Percentiles rank a stretch among this genome's conserved stretches.
phyloP scores from a whole-genome alignment of 2,888 invertebrate genomes.

The Ophioninae sp. region DNA sequence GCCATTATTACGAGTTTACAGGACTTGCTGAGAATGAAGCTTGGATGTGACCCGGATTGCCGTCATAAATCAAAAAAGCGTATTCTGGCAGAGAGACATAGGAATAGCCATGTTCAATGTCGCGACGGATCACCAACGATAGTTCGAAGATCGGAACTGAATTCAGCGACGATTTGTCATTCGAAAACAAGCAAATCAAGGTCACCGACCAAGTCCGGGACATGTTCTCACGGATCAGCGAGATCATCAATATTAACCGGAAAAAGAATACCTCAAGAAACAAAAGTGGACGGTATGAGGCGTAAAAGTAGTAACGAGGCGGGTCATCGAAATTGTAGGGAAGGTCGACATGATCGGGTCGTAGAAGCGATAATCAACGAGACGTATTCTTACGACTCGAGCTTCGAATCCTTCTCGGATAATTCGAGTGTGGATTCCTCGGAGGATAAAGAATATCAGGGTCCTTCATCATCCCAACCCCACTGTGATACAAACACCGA shows the following conservation, averaged over 20 bases:
- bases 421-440: slow-evolving; percentile 50
- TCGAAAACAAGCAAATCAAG: slow-evolving; percentile 24
- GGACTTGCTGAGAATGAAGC: slow-evolving; percentile 68
- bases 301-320: slow-evolving; percentile 5
- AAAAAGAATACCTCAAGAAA: slow-evolving; percentile 3
- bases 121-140: slow-evolving; percentile 20
- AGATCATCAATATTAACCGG: slow-evolving; percentile 8
- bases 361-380: slow-evolving; percentile 11
- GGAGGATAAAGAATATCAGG: slow-evolving; percentile 23
- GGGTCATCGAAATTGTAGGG: neutral
- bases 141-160: slow-evolving; percentile 13
- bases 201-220: neutral
- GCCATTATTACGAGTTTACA: slow-evolving; percentile 42
- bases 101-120: slow-evolving; percentile 31
- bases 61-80: slow-evolving; percentile 21
- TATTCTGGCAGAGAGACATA: slow-evolving; percentile 24
- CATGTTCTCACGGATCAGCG: neutral
- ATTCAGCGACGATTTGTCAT: slow-evolving; percentile 1
- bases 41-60: slow-evolving; percentile 51
- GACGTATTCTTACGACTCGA: slow-evolving; percentile 55
- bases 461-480: neutral
- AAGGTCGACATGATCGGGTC: neutral
- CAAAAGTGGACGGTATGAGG: slow-evolving; percentile 16
- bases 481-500: neutral
- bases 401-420: slow-evolving; percentile 62